Evolutionary conservation across 2,888 invertebrate species (phyloP).

Genomic region (Flexamia atlantica): DNA sequence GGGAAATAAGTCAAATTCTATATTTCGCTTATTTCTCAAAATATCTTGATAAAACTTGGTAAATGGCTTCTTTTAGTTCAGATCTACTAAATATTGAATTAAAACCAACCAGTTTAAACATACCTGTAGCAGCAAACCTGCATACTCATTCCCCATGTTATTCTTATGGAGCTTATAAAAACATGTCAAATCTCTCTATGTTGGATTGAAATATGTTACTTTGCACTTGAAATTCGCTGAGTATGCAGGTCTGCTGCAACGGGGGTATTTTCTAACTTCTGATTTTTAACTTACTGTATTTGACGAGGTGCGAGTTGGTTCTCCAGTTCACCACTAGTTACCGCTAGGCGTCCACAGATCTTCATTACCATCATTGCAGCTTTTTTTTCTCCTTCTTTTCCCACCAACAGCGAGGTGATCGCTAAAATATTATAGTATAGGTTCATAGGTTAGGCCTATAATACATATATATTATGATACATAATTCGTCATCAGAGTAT

Average conservation of each 20-base stretch:
- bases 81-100: neutral
- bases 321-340: neutral
- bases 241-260: neutral
- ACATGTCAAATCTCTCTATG: neutral
- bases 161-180: neutral
- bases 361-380: neutral
- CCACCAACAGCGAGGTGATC: too few species aligned
- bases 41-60: neutral
- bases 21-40: neutral
- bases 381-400: too few species aligned
- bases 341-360: neutral
- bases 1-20: too few species aligned
- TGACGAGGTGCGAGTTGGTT: too few species aligned
- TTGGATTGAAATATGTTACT: neutral
- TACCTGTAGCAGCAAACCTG: neutral
- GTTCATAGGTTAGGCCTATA: too few species aligned
- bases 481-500: too few species aligned
- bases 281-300: too few species aligned
- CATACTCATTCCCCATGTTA: neutral
- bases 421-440: too few species aligned
- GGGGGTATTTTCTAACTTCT: neutral
- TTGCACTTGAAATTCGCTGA: neutral
- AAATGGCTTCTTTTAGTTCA: neutral
- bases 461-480: too few species aligned
- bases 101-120: too few species aligned